A percentile compares a stretch with the other conserved stretches of the same genome.
phyloP scores from a whole-genome alignment of 2,888 invertebrate species.

The Heliconius ethilla region DNA sequence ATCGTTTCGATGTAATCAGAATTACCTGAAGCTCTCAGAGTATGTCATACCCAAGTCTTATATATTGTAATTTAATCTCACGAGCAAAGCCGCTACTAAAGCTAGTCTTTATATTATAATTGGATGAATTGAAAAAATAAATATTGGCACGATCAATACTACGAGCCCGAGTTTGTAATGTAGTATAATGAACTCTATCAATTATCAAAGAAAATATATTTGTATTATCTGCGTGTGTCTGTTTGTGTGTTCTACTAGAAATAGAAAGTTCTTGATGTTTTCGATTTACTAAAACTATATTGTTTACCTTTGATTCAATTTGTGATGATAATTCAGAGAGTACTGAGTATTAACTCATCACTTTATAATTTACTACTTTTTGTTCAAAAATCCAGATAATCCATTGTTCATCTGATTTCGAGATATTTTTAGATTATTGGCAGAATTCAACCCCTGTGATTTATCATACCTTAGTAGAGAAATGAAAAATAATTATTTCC shows the following conservation, averaged over 20 bases:
- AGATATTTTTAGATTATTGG: too few relatives aligned
- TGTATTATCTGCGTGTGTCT: not conserved
- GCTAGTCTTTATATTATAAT: not conserved
- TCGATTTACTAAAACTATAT: not conserved
- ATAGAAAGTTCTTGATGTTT: not conserved
- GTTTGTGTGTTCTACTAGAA: not conserved
- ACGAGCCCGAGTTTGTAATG: not conserved
- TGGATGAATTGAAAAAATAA: not conserved
- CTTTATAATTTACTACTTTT: not conserved
- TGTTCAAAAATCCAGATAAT: not conserved
- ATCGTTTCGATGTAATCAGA: not conserved
- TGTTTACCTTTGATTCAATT: not conserved
- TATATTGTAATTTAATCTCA: not conserved
- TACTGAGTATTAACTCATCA: not conserved
- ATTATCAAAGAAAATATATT: slow-evolving; percentile 8
- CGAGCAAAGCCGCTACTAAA: not conserved
- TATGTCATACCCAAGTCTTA: not conserved
- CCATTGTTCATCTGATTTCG: not conserved
- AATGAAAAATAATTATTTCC: not conserved
- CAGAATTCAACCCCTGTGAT: too few relatives aligned
- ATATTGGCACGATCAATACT: slow-evolving; percentile 1
- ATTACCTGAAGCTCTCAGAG: not conserved
- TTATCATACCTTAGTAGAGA: not conserved
- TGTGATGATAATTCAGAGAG: not conserved
- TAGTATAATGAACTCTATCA: not conserved